Percentiles rank a stretch among this genome's conserved stretches.
These are phyloP conservation scores for Channa striata DNA, from an alignment of 2,797 vertebrate genomes.

Conservation along the genomic window DNA sequence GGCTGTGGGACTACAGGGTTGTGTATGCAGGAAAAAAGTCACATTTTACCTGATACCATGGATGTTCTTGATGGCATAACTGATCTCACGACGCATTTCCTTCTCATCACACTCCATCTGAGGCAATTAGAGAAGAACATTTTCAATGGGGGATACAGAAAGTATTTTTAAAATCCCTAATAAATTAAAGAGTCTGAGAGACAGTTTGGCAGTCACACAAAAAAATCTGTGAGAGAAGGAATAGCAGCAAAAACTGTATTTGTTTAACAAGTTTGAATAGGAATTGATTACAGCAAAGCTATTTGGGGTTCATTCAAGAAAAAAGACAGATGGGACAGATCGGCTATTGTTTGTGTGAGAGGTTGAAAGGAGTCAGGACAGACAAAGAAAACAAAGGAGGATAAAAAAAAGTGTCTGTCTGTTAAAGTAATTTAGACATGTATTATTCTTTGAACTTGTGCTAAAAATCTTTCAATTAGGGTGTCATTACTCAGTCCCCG, in stretches of 20 bases:
- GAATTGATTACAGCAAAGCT: constrained; percentile 10
- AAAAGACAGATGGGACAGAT: constrained; percentile 6
- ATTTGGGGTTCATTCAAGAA: constrained; percentile 10
- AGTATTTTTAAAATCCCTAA: neutral
- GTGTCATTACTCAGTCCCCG: neutral
- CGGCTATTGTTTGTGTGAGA: neutral
- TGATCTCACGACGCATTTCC: constrained; percentile 96
- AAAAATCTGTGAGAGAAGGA: neutral
- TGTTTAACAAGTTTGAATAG: constrained; percentile 4
- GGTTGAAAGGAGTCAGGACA: constrained; percentile 8
- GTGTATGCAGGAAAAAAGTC: neutral
- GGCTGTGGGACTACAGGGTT: neutral
- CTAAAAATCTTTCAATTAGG: neutral
- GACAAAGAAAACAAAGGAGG: neutral
- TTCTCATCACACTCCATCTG: constrained; percentile 99
- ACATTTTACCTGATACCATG: constrained; percentile 91
- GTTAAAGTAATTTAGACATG: neutral
- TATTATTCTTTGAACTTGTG: neutral
- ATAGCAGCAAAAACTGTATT: constrained; percentile 3
- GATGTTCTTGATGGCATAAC: constrained; percentile 98
- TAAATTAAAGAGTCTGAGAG: neutral
- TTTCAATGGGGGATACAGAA: neutral
- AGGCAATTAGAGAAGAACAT: constrained; percentile 8
- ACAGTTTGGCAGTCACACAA: neutral
- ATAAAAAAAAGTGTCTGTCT: constrained; percentile 5